phyloP scores from a whole-genome alignment of 2,888 invertebrate species.

The Chymomyza fuscimana region DNA sequence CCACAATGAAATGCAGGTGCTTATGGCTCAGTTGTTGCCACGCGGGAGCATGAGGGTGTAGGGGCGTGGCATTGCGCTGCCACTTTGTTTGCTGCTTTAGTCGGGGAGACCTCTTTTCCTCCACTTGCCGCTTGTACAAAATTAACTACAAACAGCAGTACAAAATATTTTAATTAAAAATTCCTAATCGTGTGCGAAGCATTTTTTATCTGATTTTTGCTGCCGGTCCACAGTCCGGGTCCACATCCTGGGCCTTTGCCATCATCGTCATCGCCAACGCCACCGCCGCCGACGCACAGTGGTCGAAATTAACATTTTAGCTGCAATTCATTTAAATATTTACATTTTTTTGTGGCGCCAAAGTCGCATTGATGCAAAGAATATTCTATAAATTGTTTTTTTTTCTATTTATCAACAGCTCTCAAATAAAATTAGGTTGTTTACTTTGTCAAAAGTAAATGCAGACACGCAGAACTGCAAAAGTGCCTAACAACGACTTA shows the following conservation, averaged over 20 bases:
- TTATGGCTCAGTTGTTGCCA: conserved; percentile 39
- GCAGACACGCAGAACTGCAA: no score
- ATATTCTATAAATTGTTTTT: no score
- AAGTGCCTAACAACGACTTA: no score
- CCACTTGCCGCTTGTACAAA: conserved; percentile 61
- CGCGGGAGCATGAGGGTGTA: neutral
- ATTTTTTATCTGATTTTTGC: conserved; percentile 78
- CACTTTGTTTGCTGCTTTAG: conserved; percentile 54
- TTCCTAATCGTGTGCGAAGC: conserved; percentile 80
- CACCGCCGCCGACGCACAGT: conserved; percentile 14
- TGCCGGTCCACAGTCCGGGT: conserved; percentile 36
- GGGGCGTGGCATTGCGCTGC: conserved; percentile 20
- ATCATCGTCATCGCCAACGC: neutral
- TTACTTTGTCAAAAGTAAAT: no score
- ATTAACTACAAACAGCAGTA: conserved; percentile 76
- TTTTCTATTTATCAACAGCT: no score
- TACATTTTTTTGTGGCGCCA: no score
- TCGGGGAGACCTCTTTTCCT: conserved; percentile 15
- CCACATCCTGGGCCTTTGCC: neutral
- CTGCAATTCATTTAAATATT: no score
- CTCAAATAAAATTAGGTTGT: no score
- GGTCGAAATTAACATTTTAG: no score
- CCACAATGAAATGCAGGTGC: conserved; percentile 62
- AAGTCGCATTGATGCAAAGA: no score
- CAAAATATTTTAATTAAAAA: conserved; percentile 80